Conservation (phyloP, 2,113 vertebrate species). For the Lynx canadensis region DNA sequence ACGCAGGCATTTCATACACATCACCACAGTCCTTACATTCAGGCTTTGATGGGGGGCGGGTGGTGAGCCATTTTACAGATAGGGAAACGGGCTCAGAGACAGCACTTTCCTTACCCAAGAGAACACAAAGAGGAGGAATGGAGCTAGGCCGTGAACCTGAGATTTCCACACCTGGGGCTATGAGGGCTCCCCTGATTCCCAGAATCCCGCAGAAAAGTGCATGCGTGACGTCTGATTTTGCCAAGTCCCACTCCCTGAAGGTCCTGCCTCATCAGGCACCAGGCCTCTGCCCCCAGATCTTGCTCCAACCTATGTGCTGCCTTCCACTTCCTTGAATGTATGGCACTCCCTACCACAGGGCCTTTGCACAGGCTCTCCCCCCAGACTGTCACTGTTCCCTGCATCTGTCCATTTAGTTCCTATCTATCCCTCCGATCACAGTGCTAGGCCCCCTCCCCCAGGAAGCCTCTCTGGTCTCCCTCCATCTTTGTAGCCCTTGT, state of each 20-base stretch:
- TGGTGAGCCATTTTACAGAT: background rate
- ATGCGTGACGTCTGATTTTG: fast-evolving
- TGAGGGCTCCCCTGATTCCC: background rate
- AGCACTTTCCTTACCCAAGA: background rate
- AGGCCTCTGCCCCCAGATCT: background rate
- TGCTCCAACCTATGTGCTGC: background rate
- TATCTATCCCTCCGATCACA: background rate
- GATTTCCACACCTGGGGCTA: background rate
- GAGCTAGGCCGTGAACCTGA: background rate
- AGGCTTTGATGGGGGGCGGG: background rate
- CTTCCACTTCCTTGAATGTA: fast-evolving
- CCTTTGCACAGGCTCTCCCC: background rate
- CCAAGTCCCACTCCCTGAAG: too few relatives aligned
- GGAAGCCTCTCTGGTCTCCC: background rate
- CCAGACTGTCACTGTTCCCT: background rate
- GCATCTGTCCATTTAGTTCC: background rate
- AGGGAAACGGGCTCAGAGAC: background rate
- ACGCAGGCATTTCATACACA: background rate
- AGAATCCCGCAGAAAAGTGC: background rate
- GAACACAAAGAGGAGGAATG: background rate
- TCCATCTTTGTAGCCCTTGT: background rate
- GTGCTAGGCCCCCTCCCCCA: background rate
- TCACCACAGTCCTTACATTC: background rate
- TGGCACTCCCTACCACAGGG: background rate
- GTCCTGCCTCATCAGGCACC: background rate